Evolutionary conservation across 2,888 invertebrate genomes (phyloP).

Genomic region (Tenthredo mesomela): DNA sequence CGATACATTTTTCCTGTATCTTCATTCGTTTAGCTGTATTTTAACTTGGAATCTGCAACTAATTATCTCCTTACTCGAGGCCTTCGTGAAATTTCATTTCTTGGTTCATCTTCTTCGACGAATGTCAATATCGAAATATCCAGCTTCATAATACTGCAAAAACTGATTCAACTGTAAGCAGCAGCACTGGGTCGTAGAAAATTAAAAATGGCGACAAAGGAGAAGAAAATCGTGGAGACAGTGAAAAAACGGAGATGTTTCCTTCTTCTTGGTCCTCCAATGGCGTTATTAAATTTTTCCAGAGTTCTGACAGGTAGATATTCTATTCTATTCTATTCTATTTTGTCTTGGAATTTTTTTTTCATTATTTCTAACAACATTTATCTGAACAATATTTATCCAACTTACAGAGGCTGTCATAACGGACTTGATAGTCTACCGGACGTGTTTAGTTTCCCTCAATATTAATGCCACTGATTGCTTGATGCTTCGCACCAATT

Average conservation of each 20-base stretch:
- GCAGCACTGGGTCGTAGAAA: neutral
- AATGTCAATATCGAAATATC: too few relatives aligned
- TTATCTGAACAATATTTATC: neutral
- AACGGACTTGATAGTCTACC: constrained; percentile 85
- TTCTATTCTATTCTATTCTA: neutral
- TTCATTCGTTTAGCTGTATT: too few relatives aligned
- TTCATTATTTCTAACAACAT: too few relatives aligned
- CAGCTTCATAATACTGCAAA: too few relatives aligned
- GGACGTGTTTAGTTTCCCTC: constrained; percentile 83
- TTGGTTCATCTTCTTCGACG: too few relatives aligned
- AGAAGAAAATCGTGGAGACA: neutral
- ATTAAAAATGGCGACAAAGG: neutral
- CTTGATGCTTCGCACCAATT: constrained; percentile 79
- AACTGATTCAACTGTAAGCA: neutral
- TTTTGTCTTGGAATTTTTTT: neutral
- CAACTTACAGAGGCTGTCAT: constrained; percentile 80
- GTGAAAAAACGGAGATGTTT: neutral
- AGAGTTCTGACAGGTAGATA: neutral
- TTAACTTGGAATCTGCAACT: too few relatives aligned
- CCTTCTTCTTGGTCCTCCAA: neutral
- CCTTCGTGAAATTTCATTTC: too few relatives aligned
- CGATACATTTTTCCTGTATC: too few relatives aligned
- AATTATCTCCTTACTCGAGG: too few relatives aligned
- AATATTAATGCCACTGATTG: constrained; percentile 83
- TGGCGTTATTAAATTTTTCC: neutral